These are phyloP conservation scores for Vesta saturnalis DNA, from an alignment of 2,888 invertebrate species.

Conservation along the genomic window DNA sequence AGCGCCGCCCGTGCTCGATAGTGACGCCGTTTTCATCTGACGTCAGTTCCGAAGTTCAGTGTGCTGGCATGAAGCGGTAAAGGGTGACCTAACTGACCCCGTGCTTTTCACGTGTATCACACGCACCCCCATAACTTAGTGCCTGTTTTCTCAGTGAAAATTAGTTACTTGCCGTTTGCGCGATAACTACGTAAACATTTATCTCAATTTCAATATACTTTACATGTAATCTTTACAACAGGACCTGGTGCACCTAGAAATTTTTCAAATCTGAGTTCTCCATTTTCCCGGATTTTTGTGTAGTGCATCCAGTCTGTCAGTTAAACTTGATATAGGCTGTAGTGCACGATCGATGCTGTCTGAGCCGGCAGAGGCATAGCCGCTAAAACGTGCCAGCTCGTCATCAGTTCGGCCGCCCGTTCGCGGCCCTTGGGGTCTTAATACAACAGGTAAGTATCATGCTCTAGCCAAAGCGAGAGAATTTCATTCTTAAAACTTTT, in stretches of 20 bases:
- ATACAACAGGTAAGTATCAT: slow-evolving; percentile 56
- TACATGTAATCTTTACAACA: slow-evolving; percentile 2
- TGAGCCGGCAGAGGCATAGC: slow-evolving; percentile 53
- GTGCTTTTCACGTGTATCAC: slow-evolving; percentile 44
- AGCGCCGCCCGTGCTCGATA: slow-evolving; percentile 60
- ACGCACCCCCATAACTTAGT: slow-evolving; percentile 41
- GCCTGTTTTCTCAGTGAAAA: slow-evolving; percentile 40
- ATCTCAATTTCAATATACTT: slow-evolving; percentile 20
- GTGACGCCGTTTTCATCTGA: slow-evolving; percentile 60
- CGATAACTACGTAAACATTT: slow-evolving; percentile 33
- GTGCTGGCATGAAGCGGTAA: slow-evolving; percentile 60
- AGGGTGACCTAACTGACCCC: slow-evolving; percentile 56
- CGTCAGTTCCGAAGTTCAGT: slow-evolving; percentile 58
- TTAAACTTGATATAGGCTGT: slow-evolving; percentile 47
- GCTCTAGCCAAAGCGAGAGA: slow-evolving; percentile 9
- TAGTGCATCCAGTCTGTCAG: slow-evolving; percentile 46
- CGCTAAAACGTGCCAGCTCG: slow-evolving; percentile 51
- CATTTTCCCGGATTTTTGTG: slow-evolving; percentile 29
- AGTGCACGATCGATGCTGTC: slow-evolving; percentile 57
- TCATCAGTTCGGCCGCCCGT: slow-evolving; percentile 50
- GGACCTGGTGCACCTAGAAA: slow-evolving; percentile 25
- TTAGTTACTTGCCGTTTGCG: slow-evolving; percentile 32
- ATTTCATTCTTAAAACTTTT: background rate
- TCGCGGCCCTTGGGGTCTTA: slow-evolving; percentile 45
- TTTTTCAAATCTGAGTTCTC: slow-evolving; percentile 23